phyloP scores from a whole-genome alignment of 2,888 invertebrate species.

The Quadriops clusia region DNA sequence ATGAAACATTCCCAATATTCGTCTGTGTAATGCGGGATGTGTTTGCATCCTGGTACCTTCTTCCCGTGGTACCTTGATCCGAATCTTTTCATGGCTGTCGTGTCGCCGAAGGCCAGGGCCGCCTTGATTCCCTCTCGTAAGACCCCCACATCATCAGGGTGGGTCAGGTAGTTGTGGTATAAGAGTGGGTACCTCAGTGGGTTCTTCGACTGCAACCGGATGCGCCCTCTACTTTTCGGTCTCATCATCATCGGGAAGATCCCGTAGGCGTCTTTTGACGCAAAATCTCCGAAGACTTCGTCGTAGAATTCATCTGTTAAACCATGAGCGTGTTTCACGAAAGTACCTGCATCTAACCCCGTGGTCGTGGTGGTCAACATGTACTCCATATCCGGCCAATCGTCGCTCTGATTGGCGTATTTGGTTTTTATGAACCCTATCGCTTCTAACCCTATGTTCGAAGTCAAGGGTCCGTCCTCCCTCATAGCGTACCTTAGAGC shows the following conservation, averaged over 20 bases:
- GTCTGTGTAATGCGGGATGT: constrained; percentile 63
- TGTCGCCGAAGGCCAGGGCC: constrained; percentile 68
- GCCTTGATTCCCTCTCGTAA: constrained; percentile 79
- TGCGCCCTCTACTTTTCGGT: constrained; percentile 72
- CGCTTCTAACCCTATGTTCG: constrained; percentile 76
- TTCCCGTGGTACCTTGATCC: constrained; percentile 39
- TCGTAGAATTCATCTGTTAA: constrained; percentile 71
- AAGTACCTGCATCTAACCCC: constrained; percentile 68
- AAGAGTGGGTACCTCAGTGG: constrained; percentile 72
- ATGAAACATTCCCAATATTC: constrained; percentile 81
- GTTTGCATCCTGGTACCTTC: constrained; percentile 71
- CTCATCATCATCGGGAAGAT: constrained; percentile 83
- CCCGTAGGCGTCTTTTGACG: constrained; percentile 65
- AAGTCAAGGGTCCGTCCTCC: constrained; percentile 80
- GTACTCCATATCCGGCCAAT: constrained; percentile 88
- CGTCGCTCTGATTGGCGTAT: constrained; percentile 73
- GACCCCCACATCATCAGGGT: constrained; percentile 73
- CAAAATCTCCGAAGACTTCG: constrained; percentile 59
- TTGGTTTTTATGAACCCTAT: constrained; percentile 82
- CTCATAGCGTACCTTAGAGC: constrained; percentile 72
- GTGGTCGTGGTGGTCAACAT: constrained; percentile 78
- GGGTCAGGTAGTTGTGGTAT: constrained; percentile 84
- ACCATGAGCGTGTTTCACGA: constrained; percentile 70
- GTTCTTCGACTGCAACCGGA: constrained; percentile 49
- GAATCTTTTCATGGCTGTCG: constrained; percentile 28